These are phyloP conservation scores for Polypedilum vanderplanki DNA, from an alignment of 1,140 invertebrate species.

Conservation along the genomic window DNA sequence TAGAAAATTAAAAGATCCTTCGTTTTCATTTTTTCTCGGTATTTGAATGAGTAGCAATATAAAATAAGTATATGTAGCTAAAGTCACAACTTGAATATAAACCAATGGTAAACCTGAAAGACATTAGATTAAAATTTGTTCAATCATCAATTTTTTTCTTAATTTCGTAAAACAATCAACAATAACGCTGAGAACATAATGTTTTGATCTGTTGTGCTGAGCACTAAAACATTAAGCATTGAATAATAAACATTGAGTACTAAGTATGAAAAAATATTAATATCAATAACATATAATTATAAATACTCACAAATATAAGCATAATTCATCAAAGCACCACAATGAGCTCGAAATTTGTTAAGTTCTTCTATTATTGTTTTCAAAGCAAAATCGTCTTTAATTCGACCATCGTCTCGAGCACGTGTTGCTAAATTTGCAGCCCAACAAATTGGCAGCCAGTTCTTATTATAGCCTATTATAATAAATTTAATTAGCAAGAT, in stretches of 20 bases:
- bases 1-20: not conserved
- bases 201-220: no score
- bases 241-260: no score
- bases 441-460: constrained; percentile 66
- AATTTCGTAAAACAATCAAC: no score
- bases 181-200: no score
- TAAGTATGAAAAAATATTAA: no score
- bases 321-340: constrained; percentile 58
- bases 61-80: constrained; percentile 68
- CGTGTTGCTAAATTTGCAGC: constrained; percentile 63
- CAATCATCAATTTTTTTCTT: no score
- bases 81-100: constrained; percentile 70
- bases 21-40: constrained; percentile 53
- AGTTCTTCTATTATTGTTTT: constrained; percentile 67
- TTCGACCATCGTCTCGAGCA: constrained; percentile 64
- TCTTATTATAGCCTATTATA: constrained; percentile 31
- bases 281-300: no score
- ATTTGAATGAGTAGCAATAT: constrained; percentile 48
- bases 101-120: constrained; percentile 64
- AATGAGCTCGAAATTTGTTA: constrained; percentile 65
- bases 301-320: no score
- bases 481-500: constrained; percentile 49
- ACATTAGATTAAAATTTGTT: no score
- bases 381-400: constrained; percentile 69
- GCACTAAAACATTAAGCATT: no score